Base-by-base conservation (phyloP, 2,113 vertebrate species). In the Hippoglossus stenolepis region DNA sequence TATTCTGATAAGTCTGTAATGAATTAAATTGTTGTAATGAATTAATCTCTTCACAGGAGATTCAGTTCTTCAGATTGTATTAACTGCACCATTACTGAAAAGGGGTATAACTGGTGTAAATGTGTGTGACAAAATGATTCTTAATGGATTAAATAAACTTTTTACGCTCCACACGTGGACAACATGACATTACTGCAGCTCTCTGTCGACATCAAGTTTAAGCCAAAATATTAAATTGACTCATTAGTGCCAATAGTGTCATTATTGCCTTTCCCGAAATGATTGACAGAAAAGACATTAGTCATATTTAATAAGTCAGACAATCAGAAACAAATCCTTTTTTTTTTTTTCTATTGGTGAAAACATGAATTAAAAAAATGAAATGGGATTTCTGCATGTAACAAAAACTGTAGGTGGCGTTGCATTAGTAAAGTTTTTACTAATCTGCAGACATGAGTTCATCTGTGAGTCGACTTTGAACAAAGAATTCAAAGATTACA, bases 341-440 rank as follows among this genome's bases (percentile, higher is more conserved):
- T 31, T 5, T 15, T 43, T 69, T 67, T 77, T 58, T 57, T 80
- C 26, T 65, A 35, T 60, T 62, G 53, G 80, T 88, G 82, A 87
- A 67, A 83, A 87, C 71, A 90, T 90, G 77, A 76, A 80, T 75
- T 75, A 82, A 81, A 83, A 81, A 83, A 73, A 90, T 90, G 89
- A 79, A 88, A 91, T 90, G 87, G 56, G 21, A 75, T 60, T 54
- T 73, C 63, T 51, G 72, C 77, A 87, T 85, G 77, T 83, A 45
- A 87, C 74, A 90, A 61, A 86, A 77, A 85, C 62, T 65, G 64
- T 70, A 31, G 72, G 79, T 85, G 69, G 60, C 31, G 40, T 83
- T 85, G 78, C 83, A 92, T 93, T 89, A 87, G 84, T 87, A 91
- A 91, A 53, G n/a, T 2, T 51, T 81, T 90, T 86, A 89, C 83